Evolutionary conservation across 2,888 invertebrate genomes (phyloP).

Genomic region (Brachypalpus laphriformis): DNA sequence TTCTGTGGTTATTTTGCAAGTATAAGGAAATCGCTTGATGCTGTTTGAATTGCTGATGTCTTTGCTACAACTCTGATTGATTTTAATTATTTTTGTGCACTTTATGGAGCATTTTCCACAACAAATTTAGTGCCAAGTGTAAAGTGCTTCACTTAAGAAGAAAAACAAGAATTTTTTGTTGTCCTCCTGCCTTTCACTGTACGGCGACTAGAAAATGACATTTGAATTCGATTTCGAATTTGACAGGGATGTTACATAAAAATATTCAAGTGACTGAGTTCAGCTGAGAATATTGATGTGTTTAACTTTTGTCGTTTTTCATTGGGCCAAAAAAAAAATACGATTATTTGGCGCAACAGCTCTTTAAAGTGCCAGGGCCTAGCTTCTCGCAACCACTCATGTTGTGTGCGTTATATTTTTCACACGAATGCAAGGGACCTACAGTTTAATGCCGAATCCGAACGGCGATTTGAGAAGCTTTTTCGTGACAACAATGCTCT

Average conservation of each 20-base stretch:
- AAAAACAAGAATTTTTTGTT: constrained; percentile 67
- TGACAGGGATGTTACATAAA: not conserved
- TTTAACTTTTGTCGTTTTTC: no score
- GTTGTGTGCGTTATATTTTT: no score
- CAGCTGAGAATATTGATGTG: not conserved
- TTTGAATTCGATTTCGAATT: constrained; percentile 36
- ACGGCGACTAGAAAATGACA: not conserved
- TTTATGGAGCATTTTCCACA: constrained; percentile 18
- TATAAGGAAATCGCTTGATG: not conserved
- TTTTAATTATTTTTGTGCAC: constrained; percentile 5
- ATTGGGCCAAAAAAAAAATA: no score
- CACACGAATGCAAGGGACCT: no score
- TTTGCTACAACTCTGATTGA: not conserved
- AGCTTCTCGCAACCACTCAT: no score
- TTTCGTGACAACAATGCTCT: no score
- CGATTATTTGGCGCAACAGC: no score
- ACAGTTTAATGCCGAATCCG: no score
- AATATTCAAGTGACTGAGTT: not conserved
- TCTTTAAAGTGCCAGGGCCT: no score
- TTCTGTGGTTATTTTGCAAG: not conserved
- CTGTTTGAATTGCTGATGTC: not conserved
- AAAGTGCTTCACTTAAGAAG: constrained; percentile 15
- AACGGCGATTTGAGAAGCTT: no score
- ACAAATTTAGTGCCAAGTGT: constrained; percentile 43
- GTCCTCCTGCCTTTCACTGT: constrained; percentile 34